Percentiles rank a stretch among this genome's conserved stretches.
These are phyloP conservation scores for Aromia moschata DNA, from an alignment of 2,888 invertebrate species.

Conservation along the genomic window DNA sequence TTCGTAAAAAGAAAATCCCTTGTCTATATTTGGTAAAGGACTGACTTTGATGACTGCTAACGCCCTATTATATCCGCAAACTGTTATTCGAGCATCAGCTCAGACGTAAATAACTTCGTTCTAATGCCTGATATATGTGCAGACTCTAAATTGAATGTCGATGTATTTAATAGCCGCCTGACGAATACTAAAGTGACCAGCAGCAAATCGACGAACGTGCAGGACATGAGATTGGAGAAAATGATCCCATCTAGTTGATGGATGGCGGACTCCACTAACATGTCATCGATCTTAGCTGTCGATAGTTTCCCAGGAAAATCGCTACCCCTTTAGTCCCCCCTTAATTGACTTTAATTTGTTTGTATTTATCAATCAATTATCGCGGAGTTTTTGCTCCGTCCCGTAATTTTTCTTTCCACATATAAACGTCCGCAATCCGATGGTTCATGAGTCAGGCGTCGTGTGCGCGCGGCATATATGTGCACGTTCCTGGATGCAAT, in stretches of 20 bases:
- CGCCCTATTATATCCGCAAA: too few species aligned
- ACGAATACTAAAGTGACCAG: slow-evolving; percentile 17
- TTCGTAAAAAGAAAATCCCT: too few species aligned
- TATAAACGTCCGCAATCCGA: not conserved
- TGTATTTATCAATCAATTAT: slow-evolving; percentile 53
- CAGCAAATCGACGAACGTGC: slow-evolving; percentile 45
- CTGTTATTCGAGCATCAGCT: not conserved
- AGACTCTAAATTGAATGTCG: slow-evolving; percentile 13
- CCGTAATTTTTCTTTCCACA: not conserved
- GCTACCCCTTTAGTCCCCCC: slow-evolving; percentile 50
- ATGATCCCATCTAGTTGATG: slow-evolving; percentile 50
- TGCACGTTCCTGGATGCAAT: too few species aligned
- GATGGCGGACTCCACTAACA: slow-evolving; percentile 52
- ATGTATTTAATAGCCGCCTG: slow-evolving; percentile 7
- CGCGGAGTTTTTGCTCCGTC: slow-evolving; percentile 1
- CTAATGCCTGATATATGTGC: not conserved
- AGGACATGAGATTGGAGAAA: slow-evolving; percentile 45
- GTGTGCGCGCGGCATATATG: too few species aligned
- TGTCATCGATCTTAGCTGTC: slow-evolving; percentile 55
- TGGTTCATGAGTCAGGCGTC: too few species aligned
- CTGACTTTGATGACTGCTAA: too few species aligned
- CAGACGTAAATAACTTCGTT: not conserved
- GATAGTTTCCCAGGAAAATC: slow-evolving; percentile 51
- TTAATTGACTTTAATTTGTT: slow-evolving; percentile 58
- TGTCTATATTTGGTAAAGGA: too few species aligned